Evolutionary conservation across 1,140 invertebrate species (phyloP).

Genomic region (Aphidius gifuensis): DNA sequence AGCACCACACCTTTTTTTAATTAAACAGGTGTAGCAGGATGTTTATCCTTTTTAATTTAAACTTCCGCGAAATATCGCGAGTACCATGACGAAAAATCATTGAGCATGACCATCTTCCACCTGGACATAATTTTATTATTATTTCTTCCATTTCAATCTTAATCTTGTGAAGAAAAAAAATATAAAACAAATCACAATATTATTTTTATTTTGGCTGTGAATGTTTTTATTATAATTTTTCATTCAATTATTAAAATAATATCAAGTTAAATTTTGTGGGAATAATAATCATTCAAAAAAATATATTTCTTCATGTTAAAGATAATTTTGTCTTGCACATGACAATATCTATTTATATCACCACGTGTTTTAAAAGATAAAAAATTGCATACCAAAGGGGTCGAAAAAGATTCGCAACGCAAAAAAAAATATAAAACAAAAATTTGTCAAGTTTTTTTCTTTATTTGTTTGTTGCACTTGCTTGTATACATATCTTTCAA

Average conservation of each 20-base stretch:
- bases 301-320: too few species aligned
- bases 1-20: slow-evolving; percentile 17
- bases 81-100: slow-evolving; percentile 22
- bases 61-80: slow-evolving; percentile 17
- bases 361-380: slow-evolving; percentile 4
- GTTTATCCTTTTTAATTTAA: slow-evolving; percentile 13
- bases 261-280: too few species aligned
- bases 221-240: too few species aligned
- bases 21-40: slow-evolving; percentile 21
- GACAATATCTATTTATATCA: slow-evolving; percentile 5
- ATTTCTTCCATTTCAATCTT: too few species aligned
- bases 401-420: too few species aligned
- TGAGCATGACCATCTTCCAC: slow-evolving; percentile 18
- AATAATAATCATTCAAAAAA: too few species aligned
- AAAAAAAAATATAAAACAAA: too few species aligned
- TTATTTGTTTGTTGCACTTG: background rate
- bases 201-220: too few species aligned
- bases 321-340: background rate
- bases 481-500: background rate
- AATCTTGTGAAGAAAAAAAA: too few species aligned
- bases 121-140: background rate
- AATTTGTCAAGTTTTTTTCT: too few species aligned
- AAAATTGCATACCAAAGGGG: background rate
- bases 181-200: too few species aligned
- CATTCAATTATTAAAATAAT: too few species aligned